These are phyloP conservation scores for Calephelis nemesis DNA, from an alignment of 1,140 invertebrate species.

Conservation along the genomic window DNA sequence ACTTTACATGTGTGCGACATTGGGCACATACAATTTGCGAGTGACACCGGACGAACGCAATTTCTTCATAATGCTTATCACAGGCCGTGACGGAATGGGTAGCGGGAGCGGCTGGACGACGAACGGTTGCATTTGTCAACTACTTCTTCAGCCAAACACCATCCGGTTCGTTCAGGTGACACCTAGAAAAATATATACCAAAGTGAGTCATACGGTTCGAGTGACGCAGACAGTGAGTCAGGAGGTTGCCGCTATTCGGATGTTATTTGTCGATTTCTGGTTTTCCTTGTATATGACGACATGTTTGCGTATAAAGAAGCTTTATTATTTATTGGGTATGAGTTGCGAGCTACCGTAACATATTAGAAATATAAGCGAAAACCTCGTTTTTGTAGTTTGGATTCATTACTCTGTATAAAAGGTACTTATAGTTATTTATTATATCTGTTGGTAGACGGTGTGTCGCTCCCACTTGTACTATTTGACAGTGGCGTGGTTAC, in stretches of 20 bases:
- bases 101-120: slow-evolving; percentile 22
- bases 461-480: too few species aligned
- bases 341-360: not conserved
- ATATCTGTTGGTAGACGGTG: too few species aligned
- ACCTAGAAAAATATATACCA: slow-evolving; percentile 36
- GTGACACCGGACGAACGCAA: slow-evolving; percentile 64
- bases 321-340: not conserved
- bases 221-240: slow-evolving; percentile 63
- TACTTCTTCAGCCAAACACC: slow-evolving; percentile 1
- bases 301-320: not conserved
- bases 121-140: slow-evolving; percentile 7
- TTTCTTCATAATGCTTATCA: slow-evolving; percentile 68
- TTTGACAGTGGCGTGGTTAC: too few species aligned
- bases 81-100: slow-evolving; percentile 66
- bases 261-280: slow-evolving; percentile 5
- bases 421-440: too few species aligned
- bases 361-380: too few species aligned
- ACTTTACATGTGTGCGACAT: slow-evolving; percentile 33
- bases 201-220: slow-evolving; percentile 55
- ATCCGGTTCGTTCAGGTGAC: slow-evolving; percentile 19
- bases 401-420: too few species aligned
- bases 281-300: not conserved
- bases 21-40: slow-evolving; percentile 50
- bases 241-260: slow-evolving; percentile 31
- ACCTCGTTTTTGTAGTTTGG: too few species aligned